A percentile compares a stretch with the other conserved stretches of the same genome.
Evolutionary conservation across 1,140 invertebrate species (phyloP).

Genomic region (Drosophila ambigua): DNA sequence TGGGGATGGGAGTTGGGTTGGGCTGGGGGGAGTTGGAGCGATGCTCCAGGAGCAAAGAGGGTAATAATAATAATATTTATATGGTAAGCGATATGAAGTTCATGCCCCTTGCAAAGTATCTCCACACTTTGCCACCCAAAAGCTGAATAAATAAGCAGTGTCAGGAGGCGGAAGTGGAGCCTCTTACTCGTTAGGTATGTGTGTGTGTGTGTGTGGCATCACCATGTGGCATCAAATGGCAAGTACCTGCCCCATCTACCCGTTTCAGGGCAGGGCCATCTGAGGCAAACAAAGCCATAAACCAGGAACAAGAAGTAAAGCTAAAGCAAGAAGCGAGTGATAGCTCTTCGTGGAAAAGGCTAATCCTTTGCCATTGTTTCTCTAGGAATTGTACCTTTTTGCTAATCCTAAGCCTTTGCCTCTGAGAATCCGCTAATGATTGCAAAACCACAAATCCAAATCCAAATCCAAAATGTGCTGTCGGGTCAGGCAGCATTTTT

Average conservation of each 20-base stretch:
- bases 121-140: conserved; percentile 48
- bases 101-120: conserved; percentile 42
- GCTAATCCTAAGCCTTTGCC: no score
- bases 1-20: not conserved
- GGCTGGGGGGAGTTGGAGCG: no score
- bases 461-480: not conserved
- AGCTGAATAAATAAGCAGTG: conserved; percentile 75
- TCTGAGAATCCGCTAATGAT: no score
- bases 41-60: conserved; percentile 14
- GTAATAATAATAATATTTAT: conserved; percentile 80
- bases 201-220: conserved; percentile 12
- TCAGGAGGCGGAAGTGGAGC: conserved; percentile 21
- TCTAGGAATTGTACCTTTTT: no score
- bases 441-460: no score
- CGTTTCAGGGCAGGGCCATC: conserved; percentile 22
- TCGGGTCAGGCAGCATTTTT: not conserved
- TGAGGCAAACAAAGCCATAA: conserved; percentile 23
- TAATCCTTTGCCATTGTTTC: no score
- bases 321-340: not conserved
- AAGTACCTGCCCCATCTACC: conserved; percentile 48
- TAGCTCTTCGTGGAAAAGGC: no score
- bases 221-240: conserved; percentile 51
- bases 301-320: no score
- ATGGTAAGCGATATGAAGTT: conserved; percentile 75
- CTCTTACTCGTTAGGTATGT: conserved; percentile 4